These are phyloP conservation scores for Gymnocheta viridis DNA, from an alignment of 2,888 invertebrate species.

Conservation along the genomic window DNA sequence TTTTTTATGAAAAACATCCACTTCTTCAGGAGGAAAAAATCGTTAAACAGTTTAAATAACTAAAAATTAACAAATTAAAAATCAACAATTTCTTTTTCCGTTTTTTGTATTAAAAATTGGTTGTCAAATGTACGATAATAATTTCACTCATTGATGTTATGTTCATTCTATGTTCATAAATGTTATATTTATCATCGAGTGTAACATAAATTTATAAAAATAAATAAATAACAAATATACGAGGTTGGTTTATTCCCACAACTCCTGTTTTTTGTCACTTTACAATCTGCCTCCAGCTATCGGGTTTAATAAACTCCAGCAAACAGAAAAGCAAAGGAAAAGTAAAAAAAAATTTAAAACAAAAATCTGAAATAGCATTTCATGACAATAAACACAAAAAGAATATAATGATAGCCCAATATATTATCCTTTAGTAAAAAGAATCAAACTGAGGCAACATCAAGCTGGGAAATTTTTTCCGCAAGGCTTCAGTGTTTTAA, in stretches of 20 bases:
- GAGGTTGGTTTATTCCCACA: slow-evolving; percentile 40
- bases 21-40: no score
- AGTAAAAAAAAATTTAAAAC: slow-evolving; percentile 31
- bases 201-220: slow-evolving; percentile 8
- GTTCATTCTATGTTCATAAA: not conserved
- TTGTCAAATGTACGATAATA: no score
- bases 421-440: not conserved
- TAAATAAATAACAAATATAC: not conserved
- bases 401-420: slow-evolving; percentile 2
- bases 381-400: slow-evolving; percentile 24
- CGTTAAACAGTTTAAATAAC: no score
- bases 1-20: no score
- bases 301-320: slow-evolving; percentile 79
- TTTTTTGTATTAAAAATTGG: no score
- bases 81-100: no score
- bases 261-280: slow-evolving; percentile 60
- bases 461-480: no score
- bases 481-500: no score
- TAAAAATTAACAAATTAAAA: no score
- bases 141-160: slow-evolving; percentile 33
- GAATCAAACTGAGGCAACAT: no score
- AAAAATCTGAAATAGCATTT: slow-evolving; percentile 73
- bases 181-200: not conserved
- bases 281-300: slow-evolving; percentile 71
- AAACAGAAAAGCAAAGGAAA: slow-evolving; percentile 41